These are phyloP conservation scores for Channa striata DNA, from an alignment of 2,797 vertebrate genomes.

Conservation along the genomic window DNA sequence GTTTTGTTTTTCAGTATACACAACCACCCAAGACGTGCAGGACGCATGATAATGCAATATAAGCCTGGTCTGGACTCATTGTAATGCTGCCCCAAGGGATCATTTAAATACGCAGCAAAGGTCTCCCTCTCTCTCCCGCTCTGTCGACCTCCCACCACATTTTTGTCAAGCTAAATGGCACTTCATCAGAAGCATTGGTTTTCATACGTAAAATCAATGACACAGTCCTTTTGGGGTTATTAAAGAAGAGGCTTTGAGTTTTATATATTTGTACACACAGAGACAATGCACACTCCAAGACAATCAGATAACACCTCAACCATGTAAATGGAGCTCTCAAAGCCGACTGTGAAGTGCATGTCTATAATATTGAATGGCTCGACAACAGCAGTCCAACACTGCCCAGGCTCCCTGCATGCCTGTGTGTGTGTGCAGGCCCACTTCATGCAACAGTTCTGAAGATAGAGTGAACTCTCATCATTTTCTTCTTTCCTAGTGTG, in stretches of 20 bases:
- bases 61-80: constrained; percentile 48
- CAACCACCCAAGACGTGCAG: constrained; percentile 6
- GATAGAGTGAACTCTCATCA: constrained; percentile 51
- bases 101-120: constrained; percentile 47
- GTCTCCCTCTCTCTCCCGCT: background rate
- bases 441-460: constrained; percentile 37
- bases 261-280: constrained; percentile 15
- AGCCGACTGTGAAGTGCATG: constrained; percentile 43
- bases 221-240: constrained; percentile 57
- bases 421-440: background rate
- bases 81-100: constrained; percentile 33
- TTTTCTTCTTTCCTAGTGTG: constrained; percentile 42
- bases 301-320: constrained; percentile 53
- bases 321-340: constrained; percentile 44
- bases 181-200: constrained; percentile 63
- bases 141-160: background rate
- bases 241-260: constrained; percentile 52
- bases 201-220: constrained; percentile 78
- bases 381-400: constrained; percentile 21
- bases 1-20: background rate
- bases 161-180: constrained; percentile 68
- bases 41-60: constrained; percentile 35
- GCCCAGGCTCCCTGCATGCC: background rate
- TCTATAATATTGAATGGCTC: constrained; percentile 52
- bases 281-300: constrained; percentile 15